Conservation (phyloP, 2,113 vertebrate species). For the Genyomyrus donnyi region DNA sequence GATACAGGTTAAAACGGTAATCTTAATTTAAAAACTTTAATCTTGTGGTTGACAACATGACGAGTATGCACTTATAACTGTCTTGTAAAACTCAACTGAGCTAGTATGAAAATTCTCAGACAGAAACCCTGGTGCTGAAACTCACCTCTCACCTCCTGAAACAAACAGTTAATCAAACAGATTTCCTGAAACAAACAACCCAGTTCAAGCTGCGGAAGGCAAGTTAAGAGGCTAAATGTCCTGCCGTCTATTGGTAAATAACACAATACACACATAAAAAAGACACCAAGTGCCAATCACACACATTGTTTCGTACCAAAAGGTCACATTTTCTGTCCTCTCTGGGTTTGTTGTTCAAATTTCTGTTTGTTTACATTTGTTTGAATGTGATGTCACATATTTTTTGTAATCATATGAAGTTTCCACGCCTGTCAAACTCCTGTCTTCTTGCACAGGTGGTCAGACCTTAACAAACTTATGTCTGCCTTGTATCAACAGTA, state of each 20-base stretch:
- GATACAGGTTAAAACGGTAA: neutral
- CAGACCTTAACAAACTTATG: slow-evolving; percentile 53
- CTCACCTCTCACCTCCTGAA: neutral
- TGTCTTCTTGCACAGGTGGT: slow-evolving; percentile 52
- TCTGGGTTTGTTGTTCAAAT: neutral
- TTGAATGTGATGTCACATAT: neutral
- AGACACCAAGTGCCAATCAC: neutral
- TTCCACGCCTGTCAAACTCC: slow-evolving; percentile 45
- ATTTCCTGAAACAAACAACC: neutral
- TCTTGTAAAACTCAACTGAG: neutral
- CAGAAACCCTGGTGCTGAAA: neutral
- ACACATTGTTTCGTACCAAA: neutral
- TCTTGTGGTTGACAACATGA: neutral
- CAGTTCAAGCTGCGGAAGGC: neutral
- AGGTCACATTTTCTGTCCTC: neutral
- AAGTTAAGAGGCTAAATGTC: neutral
- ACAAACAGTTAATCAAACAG: neutral
- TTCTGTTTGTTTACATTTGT: neutral
- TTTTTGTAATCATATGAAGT: slow-evolving; percentile 9
- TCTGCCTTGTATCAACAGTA: slow-evolving; percentile 18
- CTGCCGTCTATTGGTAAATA: neutral
- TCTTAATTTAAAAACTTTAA: neutral
- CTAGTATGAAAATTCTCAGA: neutral
- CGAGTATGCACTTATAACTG: neutral
- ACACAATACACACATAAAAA: neutral